These are phyloP conservation scores for Tromatobia lineatoria DNA, from an alignment of 2,888 invertebrate genomes.

Conservation along the genomic window DNA sequence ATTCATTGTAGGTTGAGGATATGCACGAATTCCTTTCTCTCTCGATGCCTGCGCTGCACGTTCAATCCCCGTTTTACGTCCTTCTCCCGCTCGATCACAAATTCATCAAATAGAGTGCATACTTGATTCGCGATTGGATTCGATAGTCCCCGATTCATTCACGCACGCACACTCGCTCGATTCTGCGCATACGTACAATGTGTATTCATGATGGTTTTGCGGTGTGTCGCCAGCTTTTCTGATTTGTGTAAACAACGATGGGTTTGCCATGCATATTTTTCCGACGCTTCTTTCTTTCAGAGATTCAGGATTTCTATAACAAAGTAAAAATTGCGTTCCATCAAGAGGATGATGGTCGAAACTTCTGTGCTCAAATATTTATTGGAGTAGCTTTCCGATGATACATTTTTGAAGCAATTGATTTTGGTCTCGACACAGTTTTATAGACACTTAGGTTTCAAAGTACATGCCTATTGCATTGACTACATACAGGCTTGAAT, in stretches of 20 bases:
- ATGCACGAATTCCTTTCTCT: constrained; percentile 48
- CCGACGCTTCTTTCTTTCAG: constrained; percentile 7
- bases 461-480: no score
- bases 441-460: no score
- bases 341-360: neutral
- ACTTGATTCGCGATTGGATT: constrained; percentile 73
- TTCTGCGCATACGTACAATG: constrained; percentile 13
- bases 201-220: constrained; percentile 56
- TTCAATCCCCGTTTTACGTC: constrained; percentile 39
- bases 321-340: neutral
- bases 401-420: neutral
- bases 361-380: neutral
- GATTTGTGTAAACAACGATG: constrained; percentile 64
- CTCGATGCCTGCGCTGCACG: constrained; percentile 8
- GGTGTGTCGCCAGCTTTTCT: constrained; percentile 18
- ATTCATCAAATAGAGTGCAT: constrained; percentile 74
- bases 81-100: constrained; percentile 66
- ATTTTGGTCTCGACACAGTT: neutral
- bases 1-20: constrained; percentile 65
- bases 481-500: no score
- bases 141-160: constrained; percentile 53
- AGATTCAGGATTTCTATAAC: neutral
- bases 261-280: constrained; percentile 56
- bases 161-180: neutral
- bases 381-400: neutral